Evolutionary conservation across 2,113 vertebrate species (phyloP), one percentile per base, ranked within the genome.

Genomic region (Entomyzon cyanotis): DNA sequence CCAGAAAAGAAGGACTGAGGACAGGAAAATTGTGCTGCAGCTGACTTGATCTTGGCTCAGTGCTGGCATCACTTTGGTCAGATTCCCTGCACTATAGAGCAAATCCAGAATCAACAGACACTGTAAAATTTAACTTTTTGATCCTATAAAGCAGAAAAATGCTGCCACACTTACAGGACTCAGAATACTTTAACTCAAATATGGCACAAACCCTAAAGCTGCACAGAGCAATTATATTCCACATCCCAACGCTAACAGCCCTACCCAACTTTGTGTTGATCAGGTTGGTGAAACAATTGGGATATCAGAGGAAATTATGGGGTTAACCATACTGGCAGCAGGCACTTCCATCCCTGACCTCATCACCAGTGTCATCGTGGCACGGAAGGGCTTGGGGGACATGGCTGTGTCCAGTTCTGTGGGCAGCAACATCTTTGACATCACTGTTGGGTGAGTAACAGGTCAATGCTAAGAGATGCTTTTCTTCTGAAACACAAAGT

Each of bases 381-480:
- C 99, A 27, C 98, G 99, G 50, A 99, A 99, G 92, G 99, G 99
- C 63, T 93, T 99, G 39, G 99, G 99, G 11, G 99, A 99, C 98
- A 99, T 99, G 99, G 99, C 99, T 1, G 99, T 99, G 84, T 99
- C 99, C 94, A 99, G 99, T 56, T 99, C 99, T 2, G 99, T 99
- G 71, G 99, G 99, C 96, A 99, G 99, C 90, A 99, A 99, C 95
- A 99, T 99, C 97, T 99, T 99, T 2, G 99, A 99, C 71, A 99
- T 99, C 97, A 99, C 99, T 5, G 96, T 99, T 31, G 99, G 99
- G 99, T 99, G 95, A 99, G 99, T 97, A 84, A 49, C 47, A 47
- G 28, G 12, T 31, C 31, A 46, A 14, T 10, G 74, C 78, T 39
- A 8, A 39, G 52, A 84, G 46, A 23, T 7, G 15, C 30, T 4